phyloP scores from a whole-genome alignment of 2,888 invertebrate species.

The Stomorhina lunata region DNA sequence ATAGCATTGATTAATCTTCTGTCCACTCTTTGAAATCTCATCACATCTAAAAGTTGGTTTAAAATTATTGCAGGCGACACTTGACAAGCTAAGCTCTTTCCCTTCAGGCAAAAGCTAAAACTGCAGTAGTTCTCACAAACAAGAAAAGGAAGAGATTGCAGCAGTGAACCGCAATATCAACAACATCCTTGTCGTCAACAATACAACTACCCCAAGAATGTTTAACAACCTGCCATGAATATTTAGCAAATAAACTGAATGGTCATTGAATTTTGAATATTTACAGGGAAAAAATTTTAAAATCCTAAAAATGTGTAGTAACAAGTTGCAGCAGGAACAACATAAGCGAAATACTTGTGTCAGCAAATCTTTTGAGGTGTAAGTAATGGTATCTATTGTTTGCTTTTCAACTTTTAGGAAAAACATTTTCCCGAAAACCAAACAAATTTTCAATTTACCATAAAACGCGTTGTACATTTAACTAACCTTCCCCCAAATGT shows the following conservation, averaged over 20 bases:
- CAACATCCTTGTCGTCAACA: background rate
- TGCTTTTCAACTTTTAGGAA: background rate
- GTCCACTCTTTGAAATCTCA: conserved; percentile 61
- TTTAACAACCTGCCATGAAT: conserved; percentile 22
- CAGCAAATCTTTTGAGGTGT: conserved; percentile 34
- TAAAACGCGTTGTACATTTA: background rate
- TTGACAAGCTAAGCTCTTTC: conserved; percentile 19
- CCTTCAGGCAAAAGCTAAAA: background rate
- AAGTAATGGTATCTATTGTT: conserved; percentile 34
- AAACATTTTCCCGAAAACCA: background rate
- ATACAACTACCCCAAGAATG: conserved; percentile 23
- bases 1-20: conserved; percentile 64
- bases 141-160: conserved; percentile 16
- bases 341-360: background rate
- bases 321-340: background rate
- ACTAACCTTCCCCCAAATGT: background rate
- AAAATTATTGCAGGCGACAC: conserved; percentile 60
- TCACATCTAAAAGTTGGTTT: conserved; percentile 53
- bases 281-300: conserved; percentile 1
- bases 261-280: conserved; percentile 33
- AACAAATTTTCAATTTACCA: conserved; percentile 8
- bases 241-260: background rate
- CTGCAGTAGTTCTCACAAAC: background rate
- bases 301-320: background rate
- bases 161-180: conserved; percentile 10